phyloP scores from a whole-genome alignment of 2,888 invertebrate species.

The Macrophya alboannulata region DNA sequence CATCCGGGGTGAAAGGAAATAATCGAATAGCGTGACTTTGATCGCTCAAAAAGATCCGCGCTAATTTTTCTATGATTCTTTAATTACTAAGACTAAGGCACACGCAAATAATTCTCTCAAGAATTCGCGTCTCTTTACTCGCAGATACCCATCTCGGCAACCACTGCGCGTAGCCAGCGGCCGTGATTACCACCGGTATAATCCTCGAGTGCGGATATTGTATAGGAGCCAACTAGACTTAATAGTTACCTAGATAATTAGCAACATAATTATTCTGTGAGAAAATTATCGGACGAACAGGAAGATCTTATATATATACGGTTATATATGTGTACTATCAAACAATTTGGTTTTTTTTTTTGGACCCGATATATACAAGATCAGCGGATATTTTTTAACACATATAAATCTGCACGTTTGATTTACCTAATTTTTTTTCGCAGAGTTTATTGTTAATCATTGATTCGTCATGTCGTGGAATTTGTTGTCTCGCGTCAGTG shows the following conservation, averaged over 20 bases:
- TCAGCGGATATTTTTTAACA: neutral
- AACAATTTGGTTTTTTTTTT: conserved; percentile 19
- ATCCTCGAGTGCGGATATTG: conserved; percentile 1
- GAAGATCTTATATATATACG: neutral
- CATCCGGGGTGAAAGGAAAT: conserved; percentile 77
- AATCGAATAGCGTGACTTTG: conserved; percentile 61
- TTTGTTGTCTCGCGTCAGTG: conserved; percentile 17
- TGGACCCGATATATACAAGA: neutral
- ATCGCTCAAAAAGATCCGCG: conserved; percentile 32
- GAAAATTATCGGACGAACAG: conserved; percentile 17
- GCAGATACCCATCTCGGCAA: neutral
- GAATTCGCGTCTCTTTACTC: conserved; percentile 24
- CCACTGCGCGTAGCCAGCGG: neutral
- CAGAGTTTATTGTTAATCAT: neutral
- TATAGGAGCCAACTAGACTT: neutral
- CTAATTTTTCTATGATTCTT: conserved; percentile 43
- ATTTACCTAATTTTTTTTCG: neutral
- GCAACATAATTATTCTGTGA: conserved; percentile 27
- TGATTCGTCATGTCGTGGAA: conserved; percentile 1
- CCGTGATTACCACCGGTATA: conserved; percentile 32
- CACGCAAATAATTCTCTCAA: conserved; percentile 28
- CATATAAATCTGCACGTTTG: neutral
- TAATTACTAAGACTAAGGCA: conserved; percentile 7
- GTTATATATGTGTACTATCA: neutral
- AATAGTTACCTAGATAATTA: conserved; percentile 44